Conservation (phyloP, 2,888 invertebrate species). For the Torymus tubicola region DNA sequence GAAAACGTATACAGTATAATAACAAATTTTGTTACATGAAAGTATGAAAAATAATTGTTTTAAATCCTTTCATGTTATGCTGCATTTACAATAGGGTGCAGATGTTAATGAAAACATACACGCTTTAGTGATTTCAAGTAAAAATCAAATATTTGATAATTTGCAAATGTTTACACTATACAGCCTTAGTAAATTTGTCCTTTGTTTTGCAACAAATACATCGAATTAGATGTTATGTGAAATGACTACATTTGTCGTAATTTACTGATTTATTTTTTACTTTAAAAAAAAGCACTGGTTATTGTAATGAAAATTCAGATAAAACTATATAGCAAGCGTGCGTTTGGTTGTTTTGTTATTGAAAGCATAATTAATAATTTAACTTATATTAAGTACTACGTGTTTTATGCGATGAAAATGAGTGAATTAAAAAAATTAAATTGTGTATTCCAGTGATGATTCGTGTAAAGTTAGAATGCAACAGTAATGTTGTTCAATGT, state of each 20-base stretch:
- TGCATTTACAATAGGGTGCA: no score
- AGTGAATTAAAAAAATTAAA: conserved; percentile 34
- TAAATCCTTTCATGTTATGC: conserved; percentile 23
- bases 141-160: no score
- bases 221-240: not conserved
- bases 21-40: conserved; percentile 14
- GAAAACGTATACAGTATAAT: not conserved
- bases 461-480: conserved; percentile 5
- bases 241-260: not conserved
- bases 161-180: no score
- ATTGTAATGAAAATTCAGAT: not conserved
- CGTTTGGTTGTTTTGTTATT: conserved; percentile 15
- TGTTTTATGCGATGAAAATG: not conserved
- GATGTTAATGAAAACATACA: no score
- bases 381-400: conserved; percentile 2
- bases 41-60: conserved; percentile 22
- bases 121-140: no score
- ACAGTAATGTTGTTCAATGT: conserved; percentile 9
- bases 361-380: conserved; percentile 2
- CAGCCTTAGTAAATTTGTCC: not conserved
- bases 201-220: conserved; percentile 25
- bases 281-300: not conserved
- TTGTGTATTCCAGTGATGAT: conserved; percentile 36
- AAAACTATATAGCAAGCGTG: not conserved
- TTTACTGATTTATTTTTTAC: conserved; percentile 17